These are phyloP conservation scores for Hestina assimilis DNA, from an alignment of 1,140 invertebrate species.

Conservation along the genomic window DNA sequence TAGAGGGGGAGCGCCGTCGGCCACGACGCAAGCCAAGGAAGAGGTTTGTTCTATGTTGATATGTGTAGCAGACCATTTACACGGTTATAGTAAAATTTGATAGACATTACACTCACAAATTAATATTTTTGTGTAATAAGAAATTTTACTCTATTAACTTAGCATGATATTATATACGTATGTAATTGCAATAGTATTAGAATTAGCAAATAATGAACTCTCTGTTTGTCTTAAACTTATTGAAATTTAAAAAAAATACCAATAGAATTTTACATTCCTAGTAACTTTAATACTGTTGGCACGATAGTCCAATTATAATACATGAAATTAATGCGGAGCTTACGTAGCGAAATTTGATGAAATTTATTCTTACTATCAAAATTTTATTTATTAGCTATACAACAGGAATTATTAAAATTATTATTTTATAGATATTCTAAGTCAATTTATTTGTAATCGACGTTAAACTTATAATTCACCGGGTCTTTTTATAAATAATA, in stretches of 20 bases:
- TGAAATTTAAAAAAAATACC: neutral
- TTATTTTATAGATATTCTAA: no score
- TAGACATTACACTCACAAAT: no score
- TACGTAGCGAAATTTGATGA: neutral
- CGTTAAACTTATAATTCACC: no score
- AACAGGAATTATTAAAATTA: no score
- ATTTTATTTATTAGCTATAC: no score
- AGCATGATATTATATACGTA: no score
- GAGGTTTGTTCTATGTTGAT: slow-evolving; percentile 39
- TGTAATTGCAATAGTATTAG: no score
- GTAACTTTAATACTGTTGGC: neutral
- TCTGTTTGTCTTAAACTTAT: neutral
- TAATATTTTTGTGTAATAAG: no score
- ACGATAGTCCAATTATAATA: neutral
- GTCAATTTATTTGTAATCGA: no score
- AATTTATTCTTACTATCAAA: neutral
- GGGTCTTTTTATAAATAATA: no score
- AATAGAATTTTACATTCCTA: neutral
- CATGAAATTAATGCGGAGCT: neutral
- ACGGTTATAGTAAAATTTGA: neutral
- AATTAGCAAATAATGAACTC: neutral
- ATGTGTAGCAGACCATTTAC: neutral
- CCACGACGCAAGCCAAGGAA: slow-evolving; percentile 52
- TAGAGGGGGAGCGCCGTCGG: slow-evolving; percentile 57
- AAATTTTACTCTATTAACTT: no score